Base-by-base conservation (phyloP, 2,113 vertebrate genomes). In the Bos indicus region DNA sequence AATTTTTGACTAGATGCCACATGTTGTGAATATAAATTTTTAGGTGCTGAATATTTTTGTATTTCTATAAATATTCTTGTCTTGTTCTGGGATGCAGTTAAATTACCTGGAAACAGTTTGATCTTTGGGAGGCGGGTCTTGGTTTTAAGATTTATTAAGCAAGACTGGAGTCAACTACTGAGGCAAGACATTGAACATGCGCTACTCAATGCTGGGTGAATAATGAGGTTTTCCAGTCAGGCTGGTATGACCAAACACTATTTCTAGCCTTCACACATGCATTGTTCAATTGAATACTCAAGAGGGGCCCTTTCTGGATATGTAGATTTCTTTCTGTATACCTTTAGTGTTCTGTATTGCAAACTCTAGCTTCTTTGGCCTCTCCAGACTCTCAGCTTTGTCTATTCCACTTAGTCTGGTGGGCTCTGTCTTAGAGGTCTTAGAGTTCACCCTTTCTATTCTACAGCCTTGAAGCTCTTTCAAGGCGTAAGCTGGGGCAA, bases 31-130 rank as follows among this genome's bases (percentile, higher is more conserved):
- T 77, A 81, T 43, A 62, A 74, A 57, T 86, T 85, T 92, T 90
- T 33, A 36, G 25, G 48, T 62, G 30, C 67, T 77, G 36, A 6
- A 36, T 82, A 74, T 90, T 74, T 94, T 90, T 89, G 8, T 71
- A 80, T 86, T 92, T 94, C 43, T 85, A 36, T 80, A 89, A 95
- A 78, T 23, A 56, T 62, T 83, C 7, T 96, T 57, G 2, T 43
- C 74, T 96, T 89, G 1, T 85, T 94, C 83, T 96, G 36, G 28
- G 30, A 28, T 89, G n/a, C 19, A 60, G 16, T 95, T 95, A 94
- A 48, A 36, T 89, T 57, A 78, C 19, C 51, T 80, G 15, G 19
- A 36, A 95, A 60, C 2, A 64, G 7, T 91, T 91, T 84, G 19
- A 26, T 81, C 51, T 26, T 84, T 71, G 48, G 21, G 33, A 25